Percentiles rank a stretch among this genome's conserved stretches.
These are phyloP conservation scores for Cylindroiulus punctatus DNA, from an alignment of 2,888 invertebrate species.

Conservation along the genomic window DNA sequence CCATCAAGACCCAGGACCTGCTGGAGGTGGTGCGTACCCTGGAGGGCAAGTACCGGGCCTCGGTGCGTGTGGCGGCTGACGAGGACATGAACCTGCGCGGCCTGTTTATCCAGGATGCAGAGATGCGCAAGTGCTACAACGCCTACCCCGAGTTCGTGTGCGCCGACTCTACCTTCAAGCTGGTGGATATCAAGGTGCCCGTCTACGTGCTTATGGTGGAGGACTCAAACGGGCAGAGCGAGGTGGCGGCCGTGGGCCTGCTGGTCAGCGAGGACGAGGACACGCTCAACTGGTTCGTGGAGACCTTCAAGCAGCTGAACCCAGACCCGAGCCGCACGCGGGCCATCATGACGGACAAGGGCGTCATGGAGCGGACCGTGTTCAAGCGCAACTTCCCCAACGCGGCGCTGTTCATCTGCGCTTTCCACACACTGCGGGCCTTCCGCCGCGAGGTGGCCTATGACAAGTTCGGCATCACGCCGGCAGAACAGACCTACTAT, in stretches of 20 bases:
- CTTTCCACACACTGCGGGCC: not conserved
- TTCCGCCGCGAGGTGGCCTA: not conserved
- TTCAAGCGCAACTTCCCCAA: not conserved
- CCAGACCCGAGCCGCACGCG: not conserved
- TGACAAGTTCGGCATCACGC: not conserved
- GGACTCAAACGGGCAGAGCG: conserved; percentile 31
- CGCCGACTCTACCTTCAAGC: not conserved
- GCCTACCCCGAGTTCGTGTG: not conserved
- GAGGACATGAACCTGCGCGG: conserved; percentile 10
- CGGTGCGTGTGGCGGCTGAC: not conserved
- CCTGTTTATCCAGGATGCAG: not conserved
- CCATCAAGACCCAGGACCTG: not conserved
- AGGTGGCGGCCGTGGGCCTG: not conserved
- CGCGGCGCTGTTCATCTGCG: not conserved
- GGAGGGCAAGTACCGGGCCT: not conserved
- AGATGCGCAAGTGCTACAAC: conserved; percentile 16
- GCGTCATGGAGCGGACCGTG: not conserved
- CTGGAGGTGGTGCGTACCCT: not conserved
- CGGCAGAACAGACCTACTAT: not conserved
- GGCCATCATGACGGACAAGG: not conserved
- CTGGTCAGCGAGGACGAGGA: not conserved
- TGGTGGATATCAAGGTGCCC: not conserved
- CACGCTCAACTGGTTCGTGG: conserved; percentile 8
- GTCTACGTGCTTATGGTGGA: conserved; percentile 3
- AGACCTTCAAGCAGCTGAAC: not conserved